A percentile compares a stretch with the other conserved stretches of the same genome.
Evolutionary conservation across 2,113 vertebrate genomes (phyloP).

Genomic region (Lamprologus ornatipinnis): DNA sequence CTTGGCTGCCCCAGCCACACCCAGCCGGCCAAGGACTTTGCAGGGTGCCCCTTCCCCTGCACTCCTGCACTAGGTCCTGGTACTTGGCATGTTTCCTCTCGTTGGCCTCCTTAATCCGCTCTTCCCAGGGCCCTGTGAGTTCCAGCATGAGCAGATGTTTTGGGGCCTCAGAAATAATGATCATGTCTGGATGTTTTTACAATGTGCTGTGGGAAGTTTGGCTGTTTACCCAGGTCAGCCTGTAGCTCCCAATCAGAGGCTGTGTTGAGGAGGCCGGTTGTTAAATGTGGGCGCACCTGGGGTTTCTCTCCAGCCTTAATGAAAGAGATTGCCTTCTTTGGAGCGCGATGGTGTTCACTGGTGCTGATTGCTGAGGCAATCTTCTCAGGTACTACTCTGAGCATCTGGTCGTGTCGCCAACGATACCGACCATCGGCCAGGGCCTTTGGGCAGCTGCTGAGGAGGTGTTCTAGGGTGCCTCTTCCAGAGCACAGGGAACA

Average conservation of each 20-base stretch:
- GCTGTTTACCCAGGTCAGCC: neutral
- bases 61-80: neutral
- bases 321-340: neutral
- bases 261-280: neutral
- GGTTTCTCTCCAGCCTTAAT: neutral
- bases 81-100: neutral
- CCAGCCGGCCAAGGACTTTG: neutral
- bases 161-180: neutral
- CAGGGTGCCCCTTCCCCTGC: neutral
- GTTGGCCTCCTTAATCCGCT: neutral
- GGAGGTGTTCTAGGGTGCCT: rapidly evolving
- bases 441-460: neutral
- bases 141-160: neutral
- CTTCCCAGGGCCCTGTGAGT: neutral
- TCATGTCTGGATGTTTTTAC: neutral
- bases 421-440: neutral
- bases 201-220: neutral
- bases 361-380: neutral
- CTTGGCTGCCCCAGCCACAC: neutral
- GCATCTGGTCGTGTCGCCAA: neutral
- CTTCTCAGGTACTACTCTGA: neutral
- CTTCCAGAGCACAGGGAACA: neutral
- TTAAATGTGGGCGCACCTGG: rapidly evolving
- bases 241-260: neutral
- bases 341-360: rapidly evolving